Base-by-base conservation (phyloP, 1,140 invertebrate genomes). In the Holotrichia oblita region DNA sequence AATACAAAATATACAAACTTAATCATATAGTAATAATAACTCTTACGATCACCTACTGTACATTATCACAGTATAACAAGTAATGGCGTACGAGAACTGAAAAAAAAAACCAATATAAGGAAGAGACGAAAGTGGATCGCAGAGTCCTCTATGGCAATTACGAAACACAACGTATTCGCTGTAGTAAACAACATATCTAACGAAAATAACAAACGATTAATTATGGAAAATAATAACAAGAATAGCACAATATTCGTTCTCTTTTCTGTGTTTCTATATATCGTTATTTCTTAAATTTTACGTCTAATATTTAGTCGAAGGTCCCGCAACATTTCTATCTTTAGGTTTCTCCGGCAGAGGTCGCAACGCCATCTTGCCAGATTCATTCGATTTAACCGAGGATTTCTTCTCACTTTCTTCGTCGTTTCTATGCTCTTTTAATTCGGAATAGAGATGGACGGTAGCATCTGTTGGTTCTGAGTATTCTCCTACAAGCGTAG, bases 361-460 rank as follows among this genome's bases (percentile, higher is more conserved):
- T 79, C 93, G 88, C 79, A 92, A 91, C 22, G 91, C 89, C 90
- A 93, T 92, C 82, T 89, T 91, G 8, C 85, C 87, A 3, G 88
- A 88, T 3, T 87, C 87, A 20, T 88, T 88, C 10, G 89, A 90
- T 44, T 86, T 80, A 10, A 84, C 85, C 3, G 88, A 87, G 10
- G 41, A 61, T 79, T 86, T 87, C 22, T 87, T 77, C 34, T 87
- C 83, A 24, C 81, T 84, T 40, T 86, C 85, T 40, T 85, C 86
- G 22, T 74, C 84, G 77, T 85, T 87, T 48, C 87, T 87, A 48
- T 86, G 85, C 77, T 88, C 89, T 34, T 90, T 88, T 75, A 93
- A 87, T 85, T 94, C 93, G 0, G 93, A 92, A 84, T 95, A 95
- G 34, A 94, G 86, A 86, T 94, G 93, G 0, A 92, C 87, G 9